phyloP scores from a whole-genome alignment of 2,113 vertebrate genomes.

The Pithys albifrons region DNA sequence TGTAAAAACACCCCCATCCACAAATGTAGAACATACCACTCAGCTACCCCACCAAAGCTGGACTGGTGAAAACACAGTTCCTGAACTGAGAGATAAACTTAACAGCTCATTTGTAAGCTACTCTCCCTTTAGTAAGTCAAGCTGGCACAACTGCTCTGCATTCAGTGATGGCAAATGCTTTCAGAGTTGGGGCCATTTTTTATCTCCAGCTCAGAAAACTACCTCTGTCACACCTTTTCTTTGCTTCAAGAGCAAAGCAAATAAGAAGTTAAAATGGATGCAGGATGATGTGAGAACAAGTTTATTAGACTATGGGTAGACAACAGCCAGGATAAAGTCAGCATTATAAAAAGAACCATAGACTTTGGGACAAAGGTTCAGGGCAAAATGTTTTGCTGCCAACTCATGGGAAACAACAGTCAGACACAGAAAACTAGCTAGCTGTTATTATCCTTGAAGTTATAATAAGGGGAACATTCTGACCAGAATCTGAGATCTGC shows the following conservation, averaged over 20 bases:
- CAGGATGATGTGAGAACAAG: neutral
- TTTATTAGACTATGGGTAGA: neutral
- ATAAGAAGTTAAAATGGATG: neutral
- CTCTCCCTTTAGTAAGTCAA: conserved; percentile 40
- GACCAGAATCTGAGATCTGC: neutral
- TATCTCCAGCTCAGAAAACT: neutral
- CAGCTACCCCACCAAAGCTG: neutral
- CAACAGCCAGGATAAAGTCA: conserved; percentile 28
- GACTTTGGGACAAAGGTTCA: conserved; percentile 54
- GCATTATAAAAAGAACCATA: conserved; percentile 32
- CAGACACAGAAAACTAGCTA: neutral
- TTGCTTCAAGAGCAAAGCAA: neutral
- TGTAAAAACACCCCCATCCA: neutral
- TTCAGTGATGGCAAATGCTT: conserved; percentile 9
- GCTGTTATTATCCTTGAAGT: neutral
- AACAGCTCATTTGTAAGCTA: conserved; percentile 70
- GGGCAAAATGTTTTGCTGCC: neutral
- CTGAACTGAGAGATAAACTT: conserved; percentile 63
- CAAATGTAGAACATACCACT: neutral
- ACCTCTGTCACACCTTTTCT: neutral
- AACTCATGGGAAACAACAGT: conserved; percentile 17
- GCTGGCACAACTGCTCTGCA: neutral
- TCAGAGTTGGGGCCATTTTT: neutral
- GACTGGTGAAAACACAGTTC: neutral
- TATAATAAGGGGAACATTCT: conserved; percentile 1